Evolutionary conservation across 2,888 invertebrate genomes (phyloP), one percentile per base, ranked within the genome.

Genomic region (Selenia dentaria): DNA sequence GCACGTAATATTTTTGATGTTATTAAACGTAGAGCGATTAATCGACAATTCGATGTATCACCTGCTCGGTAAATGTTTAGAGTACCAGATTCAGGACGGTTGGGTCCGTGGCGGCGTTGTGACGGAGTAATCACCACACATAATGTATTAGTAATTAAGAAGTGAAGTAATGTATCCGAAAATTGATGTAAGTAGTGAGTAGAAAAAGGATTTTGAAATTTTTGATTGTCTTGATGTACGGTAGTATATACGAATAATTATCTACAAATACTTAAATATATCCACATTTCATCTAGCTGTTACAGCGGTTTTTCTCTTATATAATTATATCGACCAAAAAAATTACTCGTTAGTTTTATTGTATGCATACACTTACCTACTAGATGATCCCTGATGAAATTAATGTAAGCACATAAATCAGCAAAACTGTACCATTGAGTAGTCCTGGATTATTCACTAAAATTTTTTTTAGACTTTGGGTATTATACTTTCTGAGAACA

Each of bases 211-310:
- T 22, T 14, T 9, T 14, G 2, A 9, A 11, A 1, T 6, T 24
- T 22, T 24, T 24, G 1, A 34, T 1, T 18, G 24, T 34, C 25
- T 35, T 9, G n/a, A 35, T 25, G 34, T 35, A 12, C 8, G 22
- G 32, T n/a, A n/a, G n/a, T n/a, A n/a, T n/a, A n/a, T n/a, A n/a
- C n/a, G n/a, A n/a, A n/a, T n/a, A n/a, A n/a, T n/a, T n/a, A n/a
- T n/a, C n/a, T n/a, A n/a, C n/a, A n/a, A n/a, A n/a, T n/a, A 11
- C 0, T 11, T 33, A 22, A 33, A 12, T 2, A 11, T 32, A 20
- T 33, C 22, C 32, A 33, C 32, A 22, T 33, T 33, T 33, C 32
- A 22, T 33, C 22, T 8, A 8, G n/a, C n/a, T n/a, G n/a, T 8
- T 22, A 12, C 11, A 20, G 32, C 16, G 10, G 6, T 20, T 32